Percentiles rank a stretch among this genome's conserved stretches.
Evolutionary conservation across 2,113 vertebrate genomes (phyloP).

Genomic region (Aviceda subcristata): DNA sequence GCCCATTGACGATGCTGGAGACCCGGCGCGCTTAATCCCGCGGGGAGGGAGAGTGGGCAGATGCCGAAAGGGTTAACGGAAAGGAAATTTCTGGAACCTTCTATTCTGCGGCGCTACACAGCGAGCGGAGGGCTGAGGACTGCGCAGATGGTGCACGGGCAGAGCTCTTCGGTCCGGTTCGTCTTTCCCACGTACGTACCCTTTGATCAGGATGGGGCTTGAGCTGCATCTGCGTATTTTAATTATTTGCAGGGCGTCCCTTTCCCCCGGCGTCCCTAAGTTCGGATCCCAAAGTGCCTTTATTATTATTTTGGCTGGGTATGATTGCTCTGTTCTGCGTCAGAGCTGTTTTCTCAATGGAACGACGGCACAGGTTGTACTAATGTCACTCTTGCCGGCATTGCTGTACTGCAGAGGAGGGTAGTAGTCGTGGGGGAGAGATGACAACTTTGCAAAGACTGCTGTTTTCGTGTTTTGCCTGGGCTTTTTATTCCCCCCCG

Average conservation of each 20-base stretch:
- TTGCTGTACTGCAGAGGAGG: conserved; percentile 66
- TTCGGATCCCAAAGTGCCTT: neutral
- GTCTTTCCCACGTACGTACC: conserved; percentile 73
- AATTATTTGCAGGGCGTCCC: conserved; percentile 52
- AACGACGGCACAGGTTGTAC: conserved; percentile 64
- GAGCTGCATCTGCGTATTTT: conserved; percentile 16
- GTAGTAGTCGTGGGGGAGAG: conserved; percentile 36
- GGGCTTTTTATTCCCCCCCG: conserved; percentile 7
- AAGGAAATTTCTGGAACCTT: conserved; percentile 86
- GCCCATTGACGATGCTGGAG: conserved; percentile 80
- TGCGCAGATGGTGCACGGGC: conserved; percentile 70
- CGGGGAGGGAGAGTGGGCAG: conserved; percentile 65
- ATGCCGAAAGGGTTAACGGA: conserved; percentile 78
- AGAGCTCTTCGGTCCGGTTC: conserved; percentile 63
- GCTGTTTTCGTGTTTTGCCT: conserved; percentile 4
- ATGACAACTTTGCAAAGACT: conserved; percentile 63
- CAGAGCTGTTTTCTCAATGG: conserved; percentile 72
- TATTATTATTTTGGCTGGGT: conserved; percentile 42
- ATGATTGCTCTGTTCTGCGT: conserved; percentile 63
- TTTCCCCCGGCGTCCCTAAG: conserved; percentile 21
- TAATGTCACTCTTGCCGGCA: conserved; percentile 58
- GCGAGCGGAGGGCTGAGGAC: conserved; percentile 69
- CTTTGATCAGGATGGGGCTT: conserved; percentile 57
- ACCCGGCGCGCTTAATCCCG: conserved; percentile 75
- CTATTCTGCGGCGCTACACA: conserved; percentile 75